Conservation (phyloP, 2,888 invertebrate genomes). For the Tipula vernalis region DNA sequence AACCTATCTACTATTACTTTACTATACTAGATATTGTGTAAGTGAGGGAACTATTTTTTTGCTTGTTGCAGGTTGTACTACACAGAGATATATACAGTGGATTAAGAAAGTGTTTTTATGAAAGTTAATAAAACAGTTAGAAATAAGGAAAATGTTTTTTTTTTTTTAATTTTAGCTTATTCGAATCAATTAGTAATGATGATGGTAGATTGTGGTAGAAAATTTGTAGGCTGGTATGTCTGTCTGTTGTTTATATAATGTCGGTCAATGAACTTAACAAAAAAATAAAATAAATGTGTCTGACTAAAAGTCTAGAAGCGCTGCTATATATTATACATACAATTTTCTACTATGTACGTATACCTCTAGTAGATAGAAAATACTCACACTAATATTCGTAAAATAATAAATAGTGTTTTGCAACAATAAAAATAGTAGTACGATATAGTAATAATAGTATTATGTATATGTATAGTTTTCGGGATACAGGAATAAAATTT, state of each 20-base stretch:
- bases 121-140: background rate
- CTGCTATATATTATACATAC: background rate
- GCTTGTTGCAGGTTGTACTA: background rate
- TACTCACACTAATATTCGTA: background rate
- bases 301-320: background rate
- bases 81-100: background rate
- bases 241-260: background rate
- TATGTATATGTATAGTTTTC: background rate
- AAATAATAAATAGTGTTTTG: background rate
- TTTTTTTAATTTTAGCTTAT: background rate
- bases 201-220: background rate
- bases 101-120: background rate
- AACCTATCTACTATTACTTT: background rate
- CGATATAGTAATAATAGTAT: background rate
- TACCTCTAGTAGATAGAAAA: background rate
- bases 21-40: background rate
- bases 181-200: background rate
- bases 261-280: background rate
- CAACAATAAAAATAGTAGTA: background rate
- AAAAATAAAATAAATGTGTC: background rate
- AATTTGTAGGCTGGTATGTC: background rate
- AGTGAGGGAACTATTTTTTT: background rate
- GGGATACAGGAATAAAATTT: background rate
- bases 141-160: background rate
- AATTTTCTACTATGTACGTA: background rate